These are phyloP conservation scores for Dicrurus megarhynchus DNA, from an alignment of 2,113 vertebrate genomes.

Conservation along the genomic window DNA sequence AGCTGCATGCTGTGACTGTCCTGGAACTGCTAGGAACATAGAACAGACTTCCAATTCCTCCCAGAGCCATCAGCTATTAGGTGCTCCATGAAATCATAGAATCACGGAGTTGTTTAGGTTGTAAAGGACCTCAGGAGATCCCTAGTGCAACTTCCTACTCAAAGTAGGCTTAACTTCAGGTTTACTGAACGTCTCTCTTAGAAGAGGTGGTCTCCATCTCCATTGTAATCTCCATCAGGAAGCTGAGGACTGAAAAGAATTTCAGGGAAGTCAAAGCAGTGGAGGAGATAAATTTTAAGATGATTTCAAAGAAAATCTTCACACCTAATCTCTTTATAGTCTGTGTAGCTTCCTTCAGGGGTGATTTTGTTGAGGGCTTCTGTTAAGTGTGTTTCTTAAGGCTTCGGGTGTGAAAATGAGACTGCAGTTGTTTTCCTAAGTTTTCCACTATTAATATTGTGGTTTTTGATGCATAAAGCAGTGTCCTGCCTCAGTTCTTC, in stretches of 20 bases:
- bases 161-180: not conserved
- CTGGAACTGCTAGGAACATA: constrained; percentile 7
- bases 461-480: not conserved
- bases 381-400: not conserved
- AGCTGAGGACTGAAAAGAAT: not conserved
- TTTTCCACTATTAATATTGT: not conserved
- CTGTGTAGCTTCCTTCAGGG: not conserved
- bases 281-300: not conserved
- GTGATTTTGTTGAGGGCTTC: not conserved
- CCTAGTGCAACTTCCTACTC: not conserved
- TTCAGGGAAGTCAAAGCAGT: not conserved
- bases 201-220: not conserved
- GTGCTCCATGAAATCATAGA: not conserved
- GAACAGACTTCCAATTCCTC: constrained; percentile 21
- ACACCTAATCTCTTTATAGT: not conserved
- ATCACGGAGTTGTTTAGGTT: not conserved
- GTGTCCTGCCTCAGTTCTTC: not conserved
- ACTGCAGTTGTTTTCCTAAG: not conserved
- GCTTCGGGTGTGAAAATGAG: not conserved
- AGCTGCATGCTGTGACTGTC: constrained; percentile 13
- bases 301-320: not conserved
- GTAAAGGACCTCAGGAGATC: not conserved
- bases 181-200: not conserved
- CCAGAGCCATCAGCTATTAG: not conserved
- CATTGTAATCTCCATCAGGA: not conserved